A percentile compares a stretch with the other conserved stretches of the same genome.
phyloP scores from a whole-genome alignment of 2,797 vertebrate species.

The Chiroxiphia lanceolata region DNA sequence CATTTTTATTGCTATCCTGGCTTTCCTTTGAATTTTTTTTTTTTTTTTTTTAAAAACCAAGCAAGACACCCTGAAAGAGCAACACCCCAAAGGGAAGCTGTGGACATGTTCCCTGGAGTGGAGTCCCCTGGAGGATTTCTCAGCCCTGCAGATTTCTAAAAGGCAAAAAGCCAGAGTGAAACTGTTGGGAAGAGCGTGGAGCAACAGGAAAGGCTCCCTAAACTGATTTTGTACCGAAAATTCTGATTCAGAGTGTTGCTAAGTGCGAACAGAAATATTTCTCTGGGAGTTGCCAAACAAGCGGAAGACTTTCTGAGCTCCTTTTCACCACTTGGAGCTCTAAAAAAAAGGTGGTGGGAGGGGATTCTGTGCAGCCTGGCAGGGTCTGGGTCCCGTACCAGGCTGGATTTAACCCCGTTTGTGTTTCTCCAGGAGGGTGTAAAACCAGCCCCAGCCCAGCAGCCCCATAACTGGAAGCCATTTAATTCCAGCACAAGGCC shows the following conservation, averaged over 20 bases:
- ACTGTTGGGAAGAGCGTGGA: not conserved
- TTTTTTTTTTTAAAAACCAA: not conserved
- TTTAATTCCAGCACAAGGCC: not conserved
- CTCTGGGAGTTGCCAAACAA: constrained; percentile 14
- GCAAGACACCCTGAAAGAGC: not conserved
- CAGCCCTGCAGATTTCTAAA: not conserved
- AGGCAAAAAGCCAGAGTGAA: not conserved
- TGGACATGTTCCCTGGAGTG: not conserved
- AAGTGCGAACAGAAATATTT: constrained; percentile 49
- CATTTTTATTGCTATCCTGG: not conserved
- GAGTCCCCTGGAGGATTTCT: not conserved
- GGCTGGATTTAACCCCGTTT: not conserved
- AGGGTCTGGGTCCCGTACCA: not conserved
- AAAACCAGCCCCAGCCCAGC: not conserved
- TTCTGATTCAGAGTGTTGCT: constrained; percentile 10
- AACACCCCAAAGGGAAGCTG: not conserved
- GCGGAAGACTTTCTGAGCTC: not conserved
- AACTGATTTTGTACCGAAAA: not conserved
- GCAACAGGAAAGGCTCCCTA: not conserved
- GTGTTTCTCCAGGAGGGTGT: not conserved
- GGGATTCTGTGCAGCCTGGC: not conserved
- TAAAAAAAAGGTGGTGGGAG: not conserved
- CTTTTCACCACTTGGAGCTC: not conserved
- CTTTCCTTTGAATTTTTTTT: not conserved
- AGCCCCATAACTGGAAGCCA: not conserved